Evolutionary conservation across 2,797 vertebrate species (phyloP).

Genomic region (Melanotaenia parkinsoni): DNA sequence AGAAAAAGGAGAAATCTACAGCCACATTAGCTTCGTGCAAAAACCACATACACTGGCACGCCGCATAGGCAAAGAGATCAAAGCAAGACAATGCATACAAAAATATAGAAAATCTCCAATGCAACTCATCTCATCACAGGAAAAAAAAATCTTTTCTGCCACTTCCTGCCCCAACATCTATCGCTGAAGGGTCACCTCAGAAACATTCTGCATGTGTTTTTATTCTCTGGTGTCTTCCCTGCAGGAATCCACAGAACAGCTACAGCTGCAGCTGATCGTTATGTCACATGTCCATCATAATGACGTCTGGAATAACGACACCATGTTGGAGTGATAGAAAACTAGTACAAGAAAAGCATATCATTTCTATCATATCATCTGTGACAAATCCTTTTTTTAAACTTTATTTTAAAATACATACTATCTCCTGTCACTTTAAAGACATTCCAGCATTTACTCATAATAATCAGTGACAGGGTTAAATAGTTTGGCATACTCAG

Average conservation of each 20-base stretch:
- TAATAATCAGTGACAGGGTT: conserved; percentile 80
- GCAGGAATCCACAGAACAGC: conserved; percentile 54
- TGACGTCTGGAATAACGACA: conserved; percentile 56
- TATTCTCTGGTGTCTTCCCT: conserved; percentile 45
- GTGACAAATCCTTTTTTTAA: conserved; percentile 65
- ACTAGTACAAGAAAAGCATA: conserved; percentile 82
- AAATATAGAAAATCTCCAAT: conserved; percentile 85
- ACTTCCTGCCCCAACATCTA: conserved; percentile 27
- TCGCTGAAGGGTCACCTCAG: conserved; percentile 55
- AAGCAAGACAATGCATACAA: conserved; percentile 84
- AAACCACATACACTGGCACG: conserved; percentile 82
- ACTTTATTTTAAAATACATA: conserved; percentile 78
- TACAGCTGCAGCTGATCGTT: conserved; percentile 38
- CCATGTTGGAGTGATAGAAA: conserved; percentile 80
- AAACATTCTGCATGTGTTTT: conserved; percentile 64
- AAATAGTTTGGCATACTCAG: conserved; percentile 82
- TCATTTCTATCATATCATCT: conserved; percentile 71
- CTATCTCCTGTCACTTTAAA: conserved; percentile 79
- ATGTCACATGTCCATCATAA: conserved; percentile 58
- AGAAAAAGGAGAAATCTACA: conserved; percentile 80
- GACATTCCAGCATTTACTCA: conserved; percentile 84
- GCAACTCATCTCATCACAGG: conserved; percentile 62
- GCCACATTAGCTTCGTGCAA: conserved; percentile 85
- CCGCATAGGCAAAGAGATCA: conserved; percentile 79
- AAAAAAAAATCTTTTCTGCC: conserved; percentile 48